Evolutionary conservation across 92 coral and sea anemone species (phyloP), one percentile per base, ranked within the genome.

Genomic region (Porites lobata): DNA sequence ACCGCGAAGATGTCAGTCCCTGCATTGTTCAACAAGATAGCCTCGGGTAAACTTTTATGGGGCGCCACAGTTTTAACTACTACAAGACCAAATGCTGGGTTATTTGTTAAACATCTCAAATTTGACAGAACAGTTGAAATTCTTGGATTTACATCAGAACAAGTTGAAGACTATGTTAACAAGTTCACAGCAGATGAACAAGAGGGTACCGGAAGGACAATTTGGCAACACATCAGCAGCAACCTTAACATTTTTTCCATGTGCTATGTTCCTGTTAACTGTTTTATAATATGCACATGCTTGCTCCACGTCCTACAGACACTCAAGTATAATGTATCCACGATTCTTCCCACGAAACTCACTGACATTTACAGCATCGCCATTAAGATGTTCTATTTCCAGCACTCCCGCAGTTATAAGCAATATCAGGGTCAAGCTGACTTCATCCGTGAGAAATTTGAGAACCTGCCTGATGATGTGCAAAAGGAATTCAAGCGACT

Each of bases 191-290:
- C 17, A n/a, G 77, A 72, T 19, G 77, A 38, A 43, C 0, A 50
- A 9, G 22, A 51, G 50, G 66, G 1, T 19, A 43, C 77, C 17
- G 24, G 77, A 72, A 21, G n/a, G 3, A 47, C 14, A 17, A 72
- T 72, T 15, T 47, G 77, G 77, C 29, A 58, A 5, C 80, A 76
- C 80, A 53, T 76, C 50, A 9, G 12, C 10, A 21, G 63, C 29
- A 76, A 58, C 0, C 14, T 58, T 11, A 76, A 76, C 50, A 1
- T 76, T 6, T 76, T 76, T 7, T 76, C 85, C 7, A 15, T 89
- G n/a, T 89, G 90, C 69, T 84, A 89, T 51, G n/a, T 84, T 69
- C 89, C 92, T 68, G 92, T 89, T 0, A 76, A 65, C 53, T 72
- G 92, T 54, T 76, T 83, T 22, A 83, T 89, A 20, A 69, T 84